Evolutionary conservation across 1,140 invertebrate species (phyloP).

Genomic region (Pogonomyrmex californicus): DNA sequence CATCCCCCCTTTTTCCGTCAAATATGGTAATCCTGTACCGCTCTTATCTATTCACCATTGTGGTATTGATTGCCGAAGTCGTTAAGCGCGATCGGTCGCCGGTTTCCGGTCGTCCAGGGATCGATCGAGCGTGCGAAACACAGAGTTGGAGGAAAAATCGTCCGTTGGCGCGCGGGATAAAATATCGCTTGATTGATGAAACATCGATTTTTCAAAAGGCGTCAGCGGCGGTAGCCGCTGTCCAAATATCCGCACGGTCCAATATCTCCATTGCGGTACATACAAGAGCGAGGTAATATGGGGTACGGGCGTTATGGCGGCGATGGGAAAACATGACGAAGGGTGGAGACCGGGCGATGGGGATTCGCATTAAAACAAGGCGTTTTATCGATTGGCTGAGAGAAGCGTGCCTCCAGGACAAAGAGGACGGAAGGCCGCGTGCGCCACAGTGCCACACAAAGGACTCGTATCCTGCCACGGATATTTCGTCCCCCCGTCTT

Average conservation of each 20-base stretch:
- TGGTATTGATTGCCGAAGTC: conserved; percentile 51
- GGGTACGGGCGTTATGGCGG: background rate
- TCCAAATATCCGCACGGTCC: conserved; percentile 42
- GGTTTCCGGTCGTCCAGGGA: conserved; percentile 35
- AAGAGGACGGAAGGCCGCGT: conserved; percentile 65
- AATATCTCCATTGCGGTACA: conserved; percentile 50
- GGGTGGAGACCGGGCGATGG: conserved; percentile 54
- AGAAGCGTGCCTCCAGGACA: conserved; percentile 68
- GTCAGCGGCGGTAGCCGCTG: conserved; percentile 24
- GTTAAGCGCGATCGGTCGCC: conserved; percentile 42
- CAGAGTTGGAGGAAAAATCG: conserved; percentile 53
- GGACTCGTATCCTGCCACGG: conserved; percentile 48
- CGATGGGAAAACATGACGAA: conserved; percentile 32
- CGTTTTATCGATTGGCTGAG: conserved; percentile 66
- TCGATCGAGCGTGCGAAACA: conserved; percentile 41
- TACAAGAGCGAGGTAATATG: conserved; percentile 38
- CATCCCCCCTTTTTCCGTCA: background rate
- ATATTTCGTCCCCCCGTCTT: conserved; percentile 21
- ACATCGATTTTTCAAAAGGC: conserved; percentile 63
- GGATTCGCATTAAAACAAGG: conserved; percentile 68
- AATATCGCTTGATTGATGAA: conserved; percentile 65
- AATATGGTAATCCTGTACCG: conserved; percentile 42
- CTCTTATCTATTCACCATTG: conserved; percentile 52
- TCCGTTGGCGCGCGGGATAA: conserved; percentile 9
- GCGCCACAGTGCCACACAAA: conserved; percentile 69